Evolutionary conservation across 2,113 vertebrate species (phyloP).

Genomic region (Epinephelus lanceolatus): DNA sequence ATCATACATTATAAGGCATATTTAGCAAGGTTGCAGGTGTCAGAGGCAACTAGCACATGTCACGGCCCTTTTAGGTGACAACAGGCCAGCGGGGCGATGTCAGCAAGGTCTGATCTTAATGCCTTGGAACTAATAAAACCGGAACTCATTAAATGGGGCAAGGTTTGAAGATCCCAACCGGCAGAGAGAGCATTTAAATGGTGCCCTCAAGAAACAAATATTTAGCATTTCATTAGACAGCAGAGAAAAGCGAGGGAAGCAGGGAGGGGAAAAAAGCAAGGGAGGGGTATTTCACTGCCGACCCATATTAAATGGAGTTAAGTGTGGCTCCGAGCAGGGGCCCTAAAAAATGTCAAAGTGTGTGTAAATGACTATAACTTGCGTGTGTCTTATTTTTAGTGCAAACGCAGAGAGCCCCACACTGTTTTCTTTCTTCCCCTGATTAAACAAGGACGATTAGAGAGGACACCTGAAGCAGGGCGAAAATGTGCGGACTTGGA

Average conservation of each 20-base stretch:
- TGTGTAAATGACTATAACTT: conserved; percentile 66
- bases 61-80: conserved; percentile 28
- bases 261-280: conserved; percentile 8
- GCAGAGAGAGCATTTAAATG: conserved; percentile 50
- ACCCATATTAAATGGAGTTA: conserved; percentile 74
- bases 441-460: conserved; percentile 70
- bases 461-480: conserved; percentile 70
- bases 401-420: conserved; percentile 21
- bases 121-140: conserved; percentile 38
- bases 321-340: conserved; percentile 68
- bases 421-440: conserved; percentile 23
- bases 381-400: conserved; percentile 49
- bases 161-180: conserved; percentile 39
- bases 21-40: conserved; percentile 28
- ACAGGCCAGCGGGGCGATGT: conserved; percentile 17
- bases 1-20: neutral
- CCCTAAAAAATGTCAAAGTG: conserved; percentile 78
- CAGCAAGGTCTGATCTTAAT: conserved; percentile 28
- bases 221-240: conserved; percentile 73
- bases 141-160: conserved; percentile 46
- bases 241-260: conserved; percentile 33
- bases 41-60: conserved; percentile 3
- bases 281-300: conserved; percentile 54
- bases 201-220: conserved; percentile 73
- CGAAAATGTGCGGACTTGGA: conserved; percentile 30